These are phyloP conservation scores for Grantiella picta DNA, from an alignment of 2,113 vertebrate genomes.

Conservation along the genomic window DNA sequence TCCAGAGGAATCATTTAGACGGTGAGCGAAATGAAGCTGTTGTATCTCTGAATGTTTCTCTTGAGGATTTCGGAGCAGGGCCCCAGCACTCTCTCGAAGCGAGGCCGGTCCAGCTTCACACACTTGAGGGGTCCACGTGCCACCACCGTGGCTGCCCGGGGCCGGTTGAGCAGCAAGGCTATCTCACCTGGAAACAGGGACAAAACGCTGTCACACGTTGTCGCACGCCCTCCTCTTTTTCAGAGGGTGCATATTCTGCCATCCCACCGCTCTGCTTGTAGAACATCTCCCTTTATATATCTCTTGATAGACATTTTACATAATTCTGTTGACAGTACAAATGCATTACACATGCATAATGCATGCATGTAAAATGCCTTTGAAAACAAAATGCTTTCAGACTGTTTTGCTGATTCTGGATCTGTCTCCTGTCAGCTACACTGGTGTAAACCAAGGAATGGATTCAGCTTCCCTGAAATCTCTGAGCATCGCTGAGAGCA, in stretches of 20 bases:
- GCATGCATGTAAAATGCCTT: constrained; percentile 47
- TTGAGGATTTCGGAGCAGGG: constrained; percentile 97
- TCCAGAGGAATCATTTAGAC: constrained; percentile 77
- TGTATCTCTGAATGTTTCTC: constrained; percentile 97
- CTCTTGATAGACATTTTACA: constrained; percentile 44
- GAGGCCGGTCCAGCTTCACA: constrained; percentile 93
- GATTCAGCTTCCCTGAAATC: neutral
- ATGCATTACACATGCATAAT: constrained; percentile 46
- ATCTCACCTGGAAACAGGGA: constrained; percentile 83
- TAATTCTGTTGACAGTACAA: constrained; percentile 43
- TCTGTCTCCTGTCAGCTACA: constrained; percentile 21
- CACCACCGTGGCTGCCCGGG: constrained; percentile 92
- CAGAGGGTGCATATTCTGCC: neutral
- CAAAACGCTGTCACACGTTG: neutral
- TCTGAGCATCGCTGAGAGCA: neutral
- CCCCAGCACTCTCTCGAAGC: constrained; percentile 93
- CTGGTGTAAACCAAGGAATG: neutral
- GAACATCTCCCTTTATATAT: neutral
- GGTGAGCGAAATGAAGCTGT: constrained; percentile 97
- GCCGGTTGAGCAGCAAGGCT: constrained; percentile 89
- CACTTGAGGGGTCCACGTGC: constrained; percentile 93
- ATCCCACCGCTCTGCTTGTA: neutral
- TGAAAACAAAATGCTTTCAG: constrained; percentile 52
- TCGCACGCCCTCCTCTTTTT: neutral
- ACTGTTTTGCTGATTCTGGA: constrained; percentile 14